phyloP scores from a whole-genome alignment of 2,113 vertebrate genomes.

The Taurulus bubalis region DNA sequence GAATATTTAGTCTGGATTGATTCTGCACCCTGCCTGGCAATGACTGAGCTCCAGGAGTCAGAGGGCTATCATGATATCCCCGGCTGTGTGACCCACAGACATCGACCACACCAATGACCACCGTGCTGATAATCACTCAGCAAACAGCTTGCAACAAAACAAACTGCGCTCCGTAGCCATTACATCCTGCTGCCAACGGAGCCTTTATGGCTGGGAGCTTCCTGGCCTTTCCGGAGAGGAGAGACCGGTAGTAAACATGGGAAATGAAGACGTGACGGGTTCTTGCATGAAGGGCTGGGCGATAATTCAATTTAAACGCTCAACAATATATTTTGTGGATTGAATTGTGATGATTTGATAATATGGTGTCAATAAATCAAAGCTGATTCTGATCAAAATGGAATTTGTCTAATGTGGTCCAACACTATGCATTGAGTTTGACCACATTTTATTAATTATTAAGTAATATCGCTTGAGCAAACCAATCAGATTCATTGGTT shows the following conservation, averaged over 20 bases:
- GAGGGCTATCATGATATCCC: not conserved
- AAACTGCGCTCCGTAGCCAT: constrained; percentile 4
- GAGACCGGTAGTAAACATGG: constrained; percentile 7
- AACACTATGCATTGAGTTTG: not conserved
- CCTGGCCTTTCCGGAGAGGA: constrained; percentile 33
- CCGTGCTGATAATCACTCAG: constrained; percentile 43
- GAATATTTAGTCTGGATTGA: constrained; percentile 42
- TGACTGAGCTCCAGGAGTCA: constrained; percentile 30
- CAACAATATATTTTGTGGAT: not conserved
- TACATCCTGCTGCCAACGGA: constrained; percentile 51
- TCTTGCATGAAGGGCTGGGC: not conserved
- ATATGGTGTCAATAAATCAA: not conserved
- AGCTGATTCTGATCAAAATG: too few species aligned
- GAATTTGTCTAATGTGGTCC: not conserved
- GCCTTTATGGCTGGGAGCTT: constrained; percentile 51
- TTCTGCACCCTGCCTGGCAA: constrained; percentile 23
- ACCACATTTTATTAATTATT: not conserved
- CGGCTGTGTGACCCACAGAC: constrained; percentile 30
- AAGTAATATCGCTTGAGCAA: not conserved
- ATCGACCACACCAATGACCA: constrained; percentile 10
- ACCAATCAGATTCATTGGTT: not conserved
- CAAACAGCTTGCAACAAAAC: constrained; percentile 52
- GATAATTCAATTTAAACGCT: not conserved
- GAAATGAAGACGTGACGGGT: not conserved
- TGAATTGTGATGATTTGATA: not conserved